phyloP scores from a whole-genome alignment of 2,888 invertebrate species.

The Frankliniella fusca region DNA sequence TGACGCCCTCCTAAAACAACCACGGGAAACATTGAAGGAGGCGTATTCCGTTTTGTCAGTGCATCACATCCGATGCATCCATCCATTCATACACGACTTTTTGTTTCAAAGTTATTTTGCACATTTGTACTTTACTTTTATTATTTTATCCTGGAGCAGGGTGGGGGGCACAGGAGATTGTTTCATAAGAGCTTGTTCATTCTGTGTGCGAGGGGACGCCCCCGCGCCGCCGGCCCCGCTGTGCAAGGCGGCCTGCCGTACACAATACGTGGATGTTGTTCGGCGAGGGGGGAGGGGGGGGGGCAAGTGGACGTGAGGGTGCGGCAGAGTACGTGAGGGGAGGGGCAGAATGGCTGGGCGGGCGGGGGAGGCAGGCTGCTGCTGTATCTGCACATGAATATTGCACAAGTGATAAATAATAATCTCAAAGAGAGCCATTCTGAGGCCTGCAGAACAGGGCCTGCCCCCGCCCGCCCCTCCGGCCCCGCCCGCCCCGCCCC shows the following conservation, averaged over 20 bases:
- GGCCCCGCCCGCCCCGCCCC: constrained; percentile 3
- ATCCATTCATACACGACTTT: too few relatives aligned
- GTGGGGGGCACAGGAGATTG: neutral
- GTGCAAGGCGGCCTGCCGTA: neutral
- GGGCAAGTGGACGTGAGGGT: neutral
- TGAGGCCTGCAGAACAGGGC: neutral
- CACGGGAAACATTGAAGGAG: too few relatives aligned
- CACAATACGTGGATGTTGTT: constrained; percentile 4
- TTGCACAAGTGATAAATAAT: constrained; percentile 24
- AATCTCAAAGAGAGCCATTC: constrained; percentile 26
- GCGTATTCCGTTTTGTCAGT: too few relatives aligned
- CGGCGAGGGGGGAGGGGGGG: neutral
- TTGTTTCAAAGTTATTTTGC: too few relatives aligned
- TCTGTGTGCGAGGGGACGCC: neutral
- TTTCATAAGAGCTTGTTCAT: constrained; percentile 13
- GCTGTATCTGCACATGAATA: constrained; percentile 15
- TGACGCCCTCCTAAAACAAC: too few relatives aligned
- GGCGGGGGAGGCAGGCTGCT: neutral
- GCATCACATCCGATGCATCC: too few relatives aligned
- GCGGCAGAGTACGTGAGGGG: too few relatives aligned
- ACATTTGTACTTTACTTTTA: too few relatives aligned
- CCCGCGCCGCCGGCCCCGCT: neutral
- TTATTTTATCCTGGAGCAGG: too few relatives aligned
- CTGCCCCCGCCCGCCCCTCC: neutral
- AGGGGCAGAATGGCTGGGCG: too few relatives aligned